Base-by-base conservation (phyloP, 2,113 vertebrate species). In the Microtus ochrogaster region DNA sequence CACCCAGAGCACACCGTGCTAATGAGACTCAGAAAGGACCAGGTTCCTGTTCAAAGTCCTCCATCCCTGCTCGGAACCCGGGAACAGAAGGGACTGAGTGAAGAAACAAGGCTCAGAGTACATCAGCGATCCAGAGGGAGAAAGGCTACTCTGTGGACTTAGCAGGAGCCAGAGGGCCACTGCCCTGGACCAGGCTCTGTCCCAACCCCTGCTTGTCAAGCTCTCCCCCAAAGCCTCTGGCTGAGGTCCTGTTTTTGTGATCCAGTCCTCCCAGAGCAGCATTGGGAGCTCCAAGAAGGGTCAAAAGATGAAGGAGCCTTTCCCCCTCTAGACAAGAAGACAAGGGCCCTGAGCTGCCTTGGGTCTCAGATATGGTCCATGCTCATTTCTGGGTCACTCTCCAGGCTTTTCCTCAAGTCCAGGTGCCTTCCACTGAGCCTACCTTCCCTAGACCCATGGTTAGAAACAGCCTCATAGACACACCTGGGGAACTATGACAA, bases 61-160 rank as follows among this genome's bases (percentile, higher is more conserved):
- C 81, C 8, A 4, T 24, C 74, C 21, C 47, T 16, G 14, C 44
- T 76, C 16, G 0, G 30, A 68, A 72, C 44, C 36, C 5, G 26
- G 58, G 21, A 90, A 41, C 16, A 73, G 61, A 33, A 26, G 2
- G 47, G 17, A 78, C 77, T 61, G 39, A 28, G 9, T 12, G 16
- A 72, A 65, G 49, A 84, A n/a, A 68, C 2, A 39, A 55, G n/a
- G 22, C 39, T 83, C 39, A 11, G 79, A 88, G n/a, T 66, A 0
- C 0, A 0, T 36, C 33, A 21, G 33, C 52, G 52, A 73, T 11
- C 36, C 13, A 0, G 19, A 0, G 13, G 14, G 16, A 47, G 70
- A 93, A 49, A 14, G 24, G 39, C 33, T 30, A 26, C 28, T 30
- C n/a, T 21, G 3, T 0, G 3, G 28, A 39, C 58, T 72, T 61